Base-by-base conservation (phyloP, 1,140 invertebrate species). In the Heliconius melpomene region DNA sequence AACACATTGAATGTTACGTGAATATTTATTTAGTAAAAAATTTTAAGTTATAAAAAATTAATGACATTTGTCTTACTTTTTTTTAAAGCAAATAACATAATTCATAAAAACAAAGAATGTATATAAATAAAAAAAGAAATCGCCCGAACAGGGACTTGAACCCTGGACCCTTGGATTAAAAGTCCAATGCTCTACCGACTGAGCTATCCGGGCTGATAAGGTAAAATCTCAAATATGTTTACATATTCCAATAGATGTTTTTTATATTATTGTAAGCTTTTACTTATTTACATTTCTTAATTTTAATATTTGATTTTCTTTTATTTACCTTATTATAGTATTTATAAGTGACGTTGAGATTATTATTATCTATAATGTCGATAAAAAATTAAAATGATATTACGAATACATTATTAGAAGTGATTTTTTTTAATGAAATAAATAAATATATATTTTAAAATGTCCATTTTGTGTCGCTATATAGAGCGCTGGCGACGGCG, bases 141-240 rank as follows among this genome's bases (percentile, higher is more conserved):
- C 81, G 81, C 81, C 81, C 81, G 81, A 82, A 82, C 81, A 82
- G 81, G 78, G 78, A 82, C 78, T 79, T 79, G 81, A 82, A 82
- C 81, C 81, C 81, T 82, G 81, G 81, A 82, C 81, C 81, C 81
- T 82, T 82, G 81, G 81, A 82, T 82, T 82, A 82, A 82, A 82
- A 82, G 81, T 82, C 81, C 81, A 82, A 82, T 82, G 81, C 81
- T 82, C 81, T 82, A 82, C 81, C 81, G 81, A 82, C 81, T 82
- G 81, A 82, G 81, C 81, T 82, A 82, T 82, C 80, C 80, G 80
- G 80, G 83, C 81, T 74, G 2, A 11, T 72, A n/a, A 0, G 0
- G 0, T 0, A 8, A 1, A 2, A 0, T 20, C 1, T 8, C 1
- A 79, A 79, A 79, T 79, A 54, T 2, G 1, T 36, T 11, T 71